Conservation (phyloP, 2,113 vertebrate genomes). For the Litocranius walleri region DNA sequence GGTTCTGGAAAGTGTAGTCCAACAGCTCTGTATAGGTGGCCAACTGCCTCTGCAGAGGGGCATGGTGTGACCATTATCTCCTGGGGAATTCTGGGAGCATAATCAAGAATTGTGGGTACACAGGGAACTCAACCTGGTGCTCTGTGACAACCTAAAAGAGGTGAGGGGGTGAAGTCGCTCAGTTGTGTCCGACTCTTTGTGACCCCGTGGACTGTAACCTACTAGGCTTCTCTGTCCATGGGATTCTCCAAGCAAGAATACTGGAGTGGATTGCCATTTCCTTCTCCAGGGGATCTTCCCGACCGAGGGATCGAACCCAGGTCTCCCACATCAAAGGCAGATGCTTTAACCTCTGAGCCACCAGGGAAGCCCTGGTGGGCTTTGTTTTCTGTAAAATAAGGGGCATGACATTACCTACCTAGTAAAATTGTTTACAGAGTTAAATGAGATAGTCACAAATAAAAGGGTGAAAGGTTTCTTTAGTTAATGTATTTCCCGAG, state of each 20-base stretch:
- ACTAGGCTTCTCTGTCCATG: too few relatives aligned
- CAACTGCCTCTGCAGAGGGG: background rate
- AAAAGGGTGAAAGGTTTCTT: background rate
- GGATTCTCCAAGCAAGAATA: too few relatives aligned
- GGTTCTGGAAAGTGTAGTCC: background rate
- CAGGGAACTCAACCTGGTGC: background rate
- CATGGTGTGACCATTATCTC: background rate
- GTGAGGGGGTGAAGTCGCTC: too few relatives aligned
- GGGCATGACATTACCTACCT: background rate
- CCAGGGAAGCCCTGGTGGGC: background rate
- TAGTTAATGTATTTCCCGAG: background rate
- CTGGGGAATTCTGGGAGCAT: background rate
- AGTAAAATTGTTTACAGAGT: background rate
- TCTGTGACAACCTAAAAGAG: background rate
- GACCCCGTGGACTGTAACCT: too few relatives aligned
- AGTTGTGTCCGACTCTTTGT: too few relatives aligned
- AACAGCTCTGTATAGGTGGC: too few relatives aligned
- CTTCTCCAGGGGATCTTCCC: too few relatives aligned
- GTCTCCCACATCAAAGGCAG: too few relatives aligned
- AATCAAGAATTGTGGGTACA: background rate
- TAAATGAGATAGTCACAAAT: background rate
- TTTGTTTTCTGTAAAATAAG: background rate
- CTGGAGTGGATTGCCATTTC: too few relatives aligned
- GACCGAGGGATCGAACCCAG: too few relatives aligned
- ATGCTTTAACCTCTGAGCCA: too few relatives aligned